phyloP scores from a whole-genome alignment of 2,113 vertebrate genomes.

The Pandion haliaetus region DNA sequence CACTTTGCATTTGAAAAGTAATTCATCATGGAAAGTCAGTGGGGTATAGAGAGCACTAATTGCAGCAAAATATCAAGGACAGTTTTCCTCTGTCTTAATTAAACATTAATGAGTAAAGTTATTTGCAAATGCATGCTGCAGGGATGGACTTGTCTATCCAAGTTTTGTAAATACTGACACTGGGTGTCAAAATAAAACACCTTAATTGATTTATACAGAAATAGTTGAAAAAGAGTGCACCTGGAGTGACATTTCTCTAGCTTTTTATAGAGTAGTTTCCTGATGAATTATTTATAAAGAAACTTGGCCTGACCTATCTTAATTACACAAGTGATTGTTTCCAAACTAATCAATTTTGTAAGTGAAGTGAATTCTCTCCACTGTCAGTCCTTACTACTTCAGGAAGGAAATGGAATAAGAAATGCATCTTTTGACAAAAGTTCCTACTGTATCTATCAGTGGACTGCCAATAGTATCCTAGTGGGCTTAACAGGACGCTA shows the following conservation, averaged over 20 bases:
- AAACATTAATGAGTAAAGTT: conserved; percentile 85
- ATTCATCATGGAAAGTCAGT: conserved; percentile 83
- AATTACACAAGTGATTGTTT: conserved; percentile 76
- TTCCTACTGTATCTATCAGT: neutral
- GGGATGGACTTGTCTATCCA: conserved; percentile 78
- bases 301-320: conserved; percentile 70
- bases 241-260: conserved; percentile 71
- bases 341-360: conserved; percentile 75
- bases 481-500: neutral
- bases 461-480: neutral
- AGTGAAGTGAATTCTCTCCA: conserved; percentile 60
- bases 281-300: conserved; percentile 80
- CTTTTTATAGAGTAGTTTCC: conserved; percentile 73
- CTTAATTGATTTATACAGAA: conserved; percentile 82
- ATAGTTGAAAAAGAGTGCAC: conserved; percentile 74
- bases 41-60: conserved; percentile 81
- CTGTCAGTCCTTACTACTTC: neutral
- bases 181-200: conserved; percentile 78
- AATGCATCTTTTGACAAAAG: neutral
- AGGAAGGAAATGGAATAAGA: neutral
- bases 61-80: conserved; percentile 84
- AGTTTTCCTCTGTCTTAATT: conserved; percentile 85
- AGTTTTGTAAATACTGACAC: conserved; percentile 81
- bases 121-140: conserved; percentile 80
- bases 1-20: conserved; percentile 85